phyloP scores from a whole-genome alignment of 2,797 vertebrate genomes.

The Tenualosa thibaudeaui region DNA sequence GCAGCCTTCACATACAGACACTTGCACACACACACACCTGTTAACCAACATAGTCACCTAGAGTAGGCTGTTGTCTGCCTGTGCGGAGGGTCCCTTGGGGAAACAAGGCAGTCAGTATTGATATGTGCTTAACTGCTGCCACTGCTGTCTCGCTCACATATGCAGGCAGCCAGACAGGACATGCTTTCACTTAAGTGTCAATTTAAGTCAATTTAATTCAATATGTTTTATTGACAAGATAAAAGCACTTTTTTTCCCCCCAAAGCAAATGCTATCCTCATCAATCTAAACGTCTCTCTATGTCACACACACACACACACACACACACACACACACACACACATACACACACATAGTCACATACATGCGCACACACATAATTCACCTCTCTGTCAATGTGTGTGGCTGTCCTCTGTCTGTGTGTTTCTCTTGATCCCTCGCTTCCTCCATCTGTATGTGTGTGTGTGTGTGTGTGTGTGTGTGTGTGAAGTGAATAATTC shows the following conservation, averaged over 20 bases:
- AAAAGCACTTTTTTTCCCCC: not conserved
- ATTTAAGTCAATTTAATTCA: not conserved
- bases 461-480: conserved; percentile 5
- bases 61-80: no score
- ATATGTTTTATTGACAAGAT: conserved; percentile 12
- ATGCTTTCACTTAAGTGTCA: not conserved
- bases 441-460: not conserved
- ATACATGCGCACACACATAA: not conserved
- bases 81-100: not conserved
- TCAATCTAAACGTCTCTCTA: not conserved
- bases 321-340: not conserved
- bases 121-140: not conserved
- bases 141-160: not conserved
- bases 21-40: conserved; percentile 1
- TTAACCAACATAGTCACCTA: not conserved
- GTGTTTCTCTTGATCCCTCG: not conserved
- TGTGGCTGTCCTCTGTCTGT: not conserved
- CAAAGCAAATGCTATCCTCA: not conserved
- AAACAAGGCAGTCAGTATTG: not conserved
- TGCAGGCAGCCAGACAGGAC: not conserved
- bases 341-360: not conserved
- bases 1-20: no score
- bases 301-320: not conserved
- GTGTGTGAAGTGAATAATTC: conserved; percentile 49
- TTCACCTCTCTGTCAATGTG: not conserved